A percentile compares a stretch with the other conserved stretches of the same genome.
These are phyloP conservation scores for Rhinichthys klamathensis DNA, from an alignment of 2,113 vertebrate species.

Conservation along the genomic window DNA sequence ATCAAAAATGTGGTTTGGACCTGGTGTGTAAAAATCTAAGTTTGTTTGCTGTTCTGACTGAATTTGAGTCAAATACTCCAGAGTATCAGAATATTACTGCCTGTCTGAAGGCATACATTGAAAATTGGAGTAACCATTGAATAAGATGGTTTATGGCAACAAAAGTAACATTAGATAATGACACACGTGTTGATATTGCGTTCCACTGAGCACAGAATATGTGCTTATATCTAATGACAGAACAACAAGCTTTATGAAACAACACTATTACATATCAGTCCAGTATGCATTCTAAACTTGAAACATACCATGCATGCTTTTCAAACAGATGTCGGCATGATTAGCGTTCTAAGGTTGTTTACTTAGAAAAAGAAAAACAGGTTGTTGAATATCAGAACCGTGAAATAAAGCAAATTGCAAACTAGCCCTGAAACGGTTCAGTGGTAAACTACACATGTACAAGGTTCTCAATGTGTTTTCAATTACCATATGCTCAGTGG, in stretches of 20 bases:
- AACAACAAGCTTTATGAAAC: not conserved
- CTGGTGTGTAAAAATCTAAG: not conserved
- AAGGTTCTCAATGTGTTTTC: slow-evolving; percentile 51
- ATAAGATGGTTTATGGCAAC: not conserved
- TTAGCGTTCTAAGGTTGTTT: slow-evolving; percentile 28
- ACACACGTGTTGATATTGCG: not conserved
- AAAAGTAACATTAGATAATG: not conserved
- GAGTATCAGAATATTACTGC: not conserved
- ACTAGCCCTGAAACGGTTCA: slow-evolving; percentile 28
- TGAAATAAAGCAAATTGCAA: slow-evolving; percentile 48
- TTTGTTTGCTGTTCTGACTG: not conserved
- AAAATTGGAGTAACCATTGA: slow-evolving; percentile 7
- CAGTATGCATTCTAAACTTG: not conserved
- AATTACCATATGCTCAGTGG: slow-evolving; percentile 52
- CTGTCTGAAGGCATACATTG: not conserved
- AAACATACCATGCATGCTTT: slow-evolving; percentile 14
- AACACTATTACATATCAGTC: not conserved
- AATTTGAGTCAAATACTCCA: not conserved
- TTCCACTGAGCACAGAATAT: not conserved
- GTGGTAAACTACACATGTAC: slow-evolving; percentile 27
- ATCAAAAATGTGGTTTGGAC: not conserved
- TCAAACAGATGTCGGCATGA: slow-evolving; percentile 10
- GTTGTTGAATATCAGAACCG: not conserved
- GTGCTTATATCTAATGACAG: not conserved
- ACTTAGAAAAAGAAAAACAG: slow-evolving; percentile 44